Base-by-base conservation (phyloP, 2,113 vertebrate species). In the Neodontobutis hainanensis region DNA sequence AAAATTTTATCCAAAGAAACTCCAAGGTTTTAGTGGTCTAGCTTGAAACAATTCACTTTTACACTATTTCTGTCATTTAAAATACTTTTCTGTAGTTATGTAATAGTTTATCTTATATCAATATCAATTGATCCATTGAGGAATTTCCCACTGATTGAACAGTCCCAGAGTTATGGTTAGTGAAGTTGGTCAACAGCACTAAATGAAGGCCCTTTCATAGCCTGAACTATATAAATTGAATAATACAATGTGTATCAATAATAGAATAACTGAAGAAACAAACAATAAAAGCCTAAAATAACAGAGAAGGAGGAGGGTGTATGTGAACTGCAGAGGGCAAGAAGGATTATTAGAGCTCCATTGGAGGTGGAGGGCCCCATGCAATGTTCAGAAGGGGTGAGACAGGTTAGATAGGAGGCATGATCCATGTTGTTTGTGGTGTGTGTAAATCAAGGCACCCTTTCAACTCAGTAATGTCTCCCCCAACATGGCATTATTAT, bases 401-500 rank as follows among this genome's bases (percentile, higher is more conserved):
- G 72, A 65, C 75, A 82, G 73, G 68, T 87, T 75, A 73, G 66
- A 36, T 46, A 67, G 67, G 78, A 87, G 65, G 66, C 75, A 61
- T 85, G 86, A 86, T 84, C 84, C 67, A 81, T 82, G 74, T 69
- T 65, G 69, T 88, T 81, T 73, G 56, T 64, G 14, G 43, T 60
- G 61, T 68, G 66, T 69, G 71, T 93, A 92, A 93, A 92, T 92
- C 88, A 91, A 65, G 15, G 6, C 38, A 53, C 73, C 61, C 69
- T 81, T 78, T 85, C 68, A 65, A 47, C 10, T 46, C 73, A 63
- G 87, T 87, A 86, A 90, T 90, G 86, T 89, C 85, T 80, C 82
- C 78, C 74, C 70, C 65, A 76, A 75, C 75, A 61, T 82, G 82
- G 87, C 77, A 85, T 92, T 93, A 91, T 93, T 89, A 93, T 92